Evolutionary conservation across 1,140 invertebrate genomes (phyloP).

Genomic region (Megalonaias nervosa): DNA sequence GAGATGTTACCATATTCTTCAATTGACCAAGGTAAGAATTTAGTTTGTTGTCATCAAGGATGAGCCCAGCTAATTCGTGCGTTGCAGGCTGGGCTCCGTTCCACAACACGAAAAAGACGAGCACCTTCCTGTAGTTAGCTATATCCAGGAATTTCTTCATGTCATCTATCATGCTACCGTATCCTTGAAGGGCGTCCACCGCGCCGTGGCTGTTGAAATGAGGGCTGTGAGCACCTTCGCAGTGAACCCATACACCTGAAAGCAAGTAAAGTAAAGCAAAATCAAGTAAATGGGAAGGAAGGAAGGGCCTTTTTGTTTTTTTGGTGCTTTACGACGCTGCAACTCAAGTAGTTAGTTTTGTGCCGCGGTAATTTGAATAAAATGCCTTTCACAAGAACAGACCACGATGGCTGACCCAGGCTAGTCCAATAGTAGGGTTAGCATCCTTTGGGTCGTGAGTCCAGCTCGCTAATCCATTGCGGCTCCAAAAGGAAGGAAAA

Average conservation of each 20-base stretch:
- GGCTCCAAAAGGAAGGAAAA: too few relatives aligned
- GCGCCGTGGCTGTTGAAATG: conserved; percentile 46
- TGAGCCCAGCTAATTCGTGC: conserved; percentile 43
- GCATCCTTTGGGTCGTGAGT: too few relatives aligned
- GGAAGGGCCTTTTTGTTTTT: too few relatives aligned
- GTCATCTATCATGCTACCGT: conserved; percentile 51
- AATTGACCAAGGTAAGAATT: conserved; percentile 71
- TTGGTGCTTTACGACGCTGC: too few relatives aligned
- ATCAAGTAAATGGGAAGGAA: too few relatives aligned
- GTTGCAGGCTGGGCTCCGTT: conserved; percentile 65
- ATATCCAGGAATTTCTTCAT: conserved; percentile 43
- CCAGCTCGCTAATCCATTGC: too few relatives aligned
- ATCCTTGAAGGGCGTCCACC: conserved; percentile 43
- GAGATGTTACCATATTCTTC: conserved; percentile 58
- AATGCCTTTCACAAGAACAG: too few relatives aligned
- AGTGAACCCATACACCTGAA: conserved; percentile 71
- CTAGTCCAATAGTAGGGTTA: too few relatives aligned
- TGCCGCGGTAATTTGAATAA: too few relatives aligned
- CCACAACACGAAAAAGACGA: conserved; percentile 70
- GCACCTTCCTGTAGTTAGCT: conserved; percentile 56
- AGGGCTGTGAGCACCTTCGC: conserved; percentile 68
- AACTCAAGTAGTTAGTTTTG: too few relatives aligned
- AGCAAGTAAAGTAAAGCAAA: too few relatives aligned
- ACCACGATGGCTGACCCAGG: too few relatives aligned
- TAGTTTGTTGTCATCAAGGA: conserved; percentile 68